phyloP scores from a whole-genome alignment of 2,797 vertebrate genomes.

The Chlorospingus semifuscus region DNA sequence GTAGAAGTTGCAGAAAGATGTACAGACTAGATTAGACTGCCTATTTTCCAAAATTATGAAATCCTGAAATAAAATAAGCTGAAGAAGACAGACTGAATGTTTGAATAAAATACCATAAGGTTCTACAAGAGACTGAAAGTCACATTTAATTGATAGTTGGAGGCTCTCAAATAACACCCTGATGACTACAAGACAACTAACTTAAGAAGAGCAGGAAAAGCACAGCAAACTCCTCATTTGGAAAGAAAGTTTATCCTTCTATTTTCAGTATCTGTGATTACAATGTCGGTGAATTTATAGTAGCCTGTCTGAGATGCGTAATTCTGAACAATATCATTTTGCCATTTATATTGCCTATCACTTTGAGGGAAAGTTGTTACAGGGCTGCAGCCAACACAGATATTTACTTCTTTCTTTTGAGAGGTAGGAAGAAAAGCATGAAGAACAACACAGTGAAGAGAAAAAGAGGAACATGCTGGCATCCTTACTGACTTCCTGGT shows the following conservation, averaged over 20 bases:
- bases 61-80: constrained; percentile 9
- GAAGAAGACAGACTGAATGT: background rate
- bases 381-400: background rate
- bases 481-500: background rate
- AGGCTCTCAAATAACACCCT: constrained; percentile 5
- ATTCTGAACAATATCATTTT: constrained; percentile 21
- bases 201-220: background rate
- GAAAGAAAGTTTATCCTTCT: constrained; percentile 14
- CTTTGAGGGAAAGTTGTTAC: constrained; percentile 14
- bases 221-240: constrained; percentile 18
- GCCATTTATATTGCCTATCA: constrained; percentile 11
- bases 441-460: background rate
- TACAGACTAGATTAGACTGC: background rate
- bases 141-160: constrained; percentile 18
- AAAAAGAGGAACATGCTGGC: background rate
- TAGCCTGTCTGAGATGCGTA: background rate
- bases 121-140: background rate
- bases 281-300: background rate
- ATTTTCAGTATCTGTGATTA: constrained; percentile 32
- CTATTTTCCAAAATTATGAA: constrained; percentile 9
- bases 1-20: background rate
- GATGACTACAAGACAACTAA: background rate
- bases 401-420: constrained; percentile 14
- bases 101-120: background rate
- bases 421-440: background rate